These are phyloP conservation scores for Bergia sp. DNA, from an alignment of 92 coral and sea anemone species.

Conservation along the genomic window DNA sequence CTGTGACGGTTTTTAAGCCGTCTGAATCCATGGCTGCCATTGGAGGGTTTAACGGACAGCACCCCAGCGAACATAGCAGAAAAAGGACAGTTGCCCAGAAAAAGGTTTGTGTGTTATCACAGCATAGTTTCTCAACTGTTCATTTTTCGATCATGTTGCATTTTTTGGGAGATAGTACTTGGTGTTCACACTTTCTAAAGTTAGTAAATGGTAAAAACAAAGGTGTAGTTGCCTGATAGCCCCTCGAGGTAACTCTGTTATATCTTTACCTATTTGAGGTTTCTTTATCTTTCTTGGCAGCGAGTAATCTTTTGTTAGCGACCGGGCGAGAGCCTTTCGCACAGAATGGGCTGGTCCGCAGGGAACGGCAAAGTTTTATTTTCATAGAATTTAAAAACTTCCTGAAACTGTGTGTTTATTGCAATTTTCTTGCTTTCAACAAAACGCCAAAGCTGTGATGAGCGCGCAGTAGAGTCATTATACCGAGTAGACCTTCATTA, in stretches of 20 bases:
- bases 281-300: too few species aligned
- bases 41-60: constrained; percentile 6
- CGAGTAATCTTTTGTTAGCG: too few species aligned
- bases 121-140: not conserved
- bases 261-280: too few species aligned
- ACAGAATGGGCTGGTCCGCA: not conserved
- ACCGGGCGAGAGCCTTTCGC: too few species aligned
- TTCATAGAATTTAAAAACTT: not conserved
- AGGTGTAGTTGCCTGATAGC: too few species aligned
- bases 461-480: too few species aligned
- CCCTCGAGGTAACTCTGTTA: too few species aligned
- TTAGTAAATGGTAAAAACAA: not conserved
- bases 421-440: not conserved
- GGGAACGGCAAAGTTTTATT: not conserved
- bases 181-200: not conserved
- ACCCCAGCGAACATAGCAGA: not conserved
- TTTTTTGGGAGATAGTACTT: not conserved
- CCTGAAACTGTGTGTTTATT: not conserved
- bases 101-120: constrained; percentile 12
- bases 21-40: constrained; percentile 5
- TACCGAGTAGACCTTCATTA: too few species aligned
- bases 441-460: too few species aligned
- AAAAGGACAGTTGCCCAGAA: constrained; percentile 31
- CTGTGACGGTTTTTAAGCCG: not conserved
- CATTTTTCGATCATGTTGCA: not conserved